Evolutionary conservation across 2,888 invertebrate species (phyloP).

Genomic region (Dryobota labecula): DNA sequence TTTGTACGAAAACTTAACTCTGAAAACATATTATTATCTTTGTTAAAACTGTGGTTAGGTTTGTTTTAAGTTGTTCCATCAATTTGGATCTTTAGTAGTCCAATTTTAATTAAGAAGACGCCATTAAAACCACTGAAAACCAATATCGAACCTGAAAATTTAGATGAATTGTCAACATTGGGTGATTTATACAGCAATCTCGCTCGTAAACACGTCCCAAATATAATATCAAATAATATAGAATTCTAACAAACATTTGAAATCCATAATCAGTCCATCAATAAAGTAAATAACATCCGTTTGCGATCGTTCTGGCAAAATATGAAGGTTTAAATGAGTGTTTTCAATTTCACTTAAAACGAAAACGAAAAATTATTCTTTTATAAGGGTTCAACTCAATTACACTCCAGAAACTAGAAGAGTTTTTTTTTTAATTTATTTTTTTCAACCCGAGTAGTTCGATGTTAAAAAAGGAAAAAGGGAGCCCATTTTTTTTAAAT

Average conservation of each 20-base stretch:
- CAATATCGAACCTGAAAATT: conserved; percentile 15
- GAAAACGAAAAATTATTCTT: conserved; percentile 67
- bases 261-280: no score
- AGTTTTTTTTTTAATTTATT: conserved; percentile 43
- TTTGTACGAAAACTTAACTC: conserved; percentile 4
- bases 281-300: conserved; percentile 65
- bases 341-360: conserved; percentile 66
- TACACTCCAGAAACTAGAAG: conserved; percentile 62
- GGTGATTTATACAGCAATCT: conserved; percentile 25
- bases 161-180: conserved; percentile 39
- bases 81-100: conserved; percentile 1
- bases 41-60: background rate
- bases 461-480: conserved; percentile 28
- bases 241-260: conserved; percentile 40
- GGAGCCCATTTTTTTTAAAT: conserved; percentile 15
- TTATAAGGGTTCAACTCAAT: conserved; percentile 71
- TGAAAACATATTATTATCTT: conserved; percentile 16
- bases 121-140: conserved; percentile 3
- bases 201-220: conserved; percentile 41
- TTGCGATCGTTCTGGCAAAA: conserved; percentile 55
- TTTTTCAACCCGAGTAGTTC: conserved; percentile 14
- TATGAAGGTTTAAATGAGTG: conserved; percentile 56
- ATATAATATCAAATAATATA: no score
- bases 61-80: conserved; percentile 6
- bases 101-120: conserved; percentile 18